Percentiles rank a stretch among this genome's conserved stretches.
Evolutionary conservation across 2,888 invertebrate genomes (phyloP).

Genomic region (Cantharis flavilabris): DNA sequence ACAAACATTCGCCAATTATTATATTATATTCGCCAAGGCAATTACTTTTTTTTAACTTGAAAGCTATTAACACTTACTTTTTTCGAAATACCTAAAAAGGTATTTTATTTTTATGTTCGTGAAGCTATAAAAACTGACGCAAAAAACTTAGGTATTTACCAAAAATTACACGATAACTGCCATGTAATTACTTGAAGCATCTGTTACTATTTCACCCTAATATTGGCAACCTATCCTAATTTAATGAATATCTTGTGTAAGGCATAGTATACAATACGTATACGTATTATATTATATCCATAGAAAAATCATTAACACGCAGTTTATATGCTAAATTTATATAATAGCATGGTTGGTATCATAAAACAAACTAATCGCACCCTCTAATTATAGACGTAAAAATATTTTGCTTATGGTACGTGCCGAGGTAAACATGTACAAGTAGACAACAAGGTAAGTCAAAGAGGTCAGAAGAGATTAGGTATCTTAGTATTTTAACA

Average conservation of each 20-base stretch:
- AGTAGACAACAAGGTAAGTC: background rate
- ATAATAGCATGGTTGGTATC: constrained; percentile 24
- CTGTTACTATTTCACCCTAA: constrained; percentile 14
- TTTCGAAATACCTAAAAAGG: background rate
- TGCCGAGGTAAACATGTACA: background rate
- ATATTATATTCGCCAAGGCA: background rate
- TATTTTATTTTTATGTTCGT: background rate
- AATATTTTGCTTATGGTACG: constrained; percentile 4
- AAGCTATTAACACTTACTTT: background rate
- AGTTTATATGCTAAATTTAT: constrained; percentile 29
- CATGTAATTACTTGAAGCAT: constrained; percentile 1
- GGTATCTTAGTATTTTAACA: no score
- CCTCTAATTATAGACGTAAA: constrained; percentile 12
- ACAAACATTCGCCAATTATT: background rate
- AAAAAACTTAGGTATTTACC: background rate
- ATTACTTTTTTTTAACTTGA: background rate
- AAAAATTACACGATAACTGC: background rate
- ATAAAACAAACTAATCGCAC: constrained; percentile 28
- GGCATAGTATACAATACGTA: background rate
- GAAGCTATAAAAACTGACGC: background rate
- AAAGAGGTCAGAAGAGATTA: no score
- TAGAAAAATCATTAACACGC: constrained; percentile 29
- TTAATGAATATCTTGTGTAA: constrained; percentile 13
- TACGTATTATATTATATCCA: constrained; percentile 16
- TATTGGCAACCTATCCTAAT: constrained; percentile 2